Conservation (phyloP, 2,113 vertebrate genomes). For the Bettongia penicillata region DNA sequence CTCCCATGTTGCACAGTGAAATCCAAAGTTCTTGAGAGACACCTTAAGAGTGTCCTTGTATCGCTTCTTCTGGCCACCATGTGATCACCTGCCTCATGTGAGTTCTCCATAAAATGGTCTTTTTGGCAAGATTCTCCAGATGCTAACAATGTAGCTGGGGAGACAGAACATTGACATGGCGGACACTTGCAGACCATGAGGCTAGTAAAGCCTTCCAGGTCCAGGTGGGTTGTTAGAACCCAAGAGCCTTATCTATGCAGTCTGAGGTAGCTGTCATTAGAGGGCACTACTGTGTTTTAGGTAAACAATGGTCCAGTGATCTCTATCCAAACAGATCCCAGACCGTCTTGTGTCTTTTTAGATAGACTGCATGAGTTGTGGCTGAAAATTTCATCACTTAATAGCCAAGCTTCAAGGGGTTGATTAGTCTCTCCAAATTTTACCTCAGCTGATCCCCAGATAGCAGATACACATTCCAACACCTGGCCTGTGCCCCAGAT, state of each 20-base stretch:
- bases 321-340: not conserved
- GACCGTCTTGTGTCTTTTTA: not conserved
- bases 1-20: too few species aligned
- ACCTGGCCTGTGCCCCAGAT: not conserved
- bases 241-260: not conserved
- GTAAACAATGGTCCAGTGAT: not conserved
- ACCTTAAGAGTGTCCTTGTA: too few species aligned
- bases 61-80: too few species aligned
- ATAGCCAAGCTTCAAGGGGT: not conserved
- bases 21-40: too few species aligned
- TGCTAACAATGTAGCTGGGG: too few species aligned
- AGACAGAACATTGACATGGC: not conserved
- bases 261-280: not conserved
- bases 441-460: not conserved
- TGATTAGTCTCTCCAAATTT: not conserved
- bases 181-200: not conserved
- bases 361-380: not conserved
- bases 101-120: too few species aligned
- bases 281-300: not conserved
- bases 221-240: not conserved
- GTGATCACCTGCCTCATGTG: too few species aligned
- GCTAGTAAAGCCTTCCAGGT: not conserved
- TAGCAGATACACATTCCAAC: not conserved
- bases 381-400: not conserved
- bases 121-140: too few species aligned